These are phyloP conservation scores for Osmerus mordax DNA, from an alignment of 2,113 vertebrate species.

Conservation along the genomic window DNA sequence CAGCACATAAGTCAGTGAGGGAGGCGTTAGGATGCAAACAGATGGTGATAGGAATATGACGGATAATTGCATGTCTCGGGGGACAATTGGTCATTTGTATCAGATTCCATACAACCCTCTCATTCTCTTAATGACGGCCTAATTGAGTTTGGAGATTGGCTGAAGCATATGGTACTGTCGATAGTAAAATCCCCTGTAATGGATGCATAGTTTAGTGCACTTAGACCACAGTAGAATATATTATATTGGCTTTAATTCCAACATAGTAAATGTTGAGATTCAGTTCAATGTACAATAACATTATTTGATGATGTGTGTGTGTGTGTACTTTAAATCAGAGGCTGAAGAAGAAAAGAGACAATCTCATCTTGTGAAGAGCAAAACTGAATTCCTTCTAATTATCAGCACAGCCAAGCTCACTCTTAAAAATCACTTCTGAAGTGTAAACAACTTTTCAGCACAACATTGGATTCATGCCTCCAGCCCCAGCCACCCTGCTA, in stretches of 20 bases:
- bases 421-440: not conserved
- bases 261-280: not conserved
- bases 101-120: constrained; percentile 67
- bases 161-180: constrained; percentile 60
- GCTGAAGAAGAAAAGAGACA: not conserved
- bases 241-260: not conserved
- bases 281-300: not conserved
- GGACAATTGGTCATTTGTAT: constrained; percentile 69
- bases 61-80: constrained; percentile 68
- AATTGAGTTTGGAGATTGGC: constrained; percentile 65
- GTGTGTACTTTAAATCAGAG: not conserved
- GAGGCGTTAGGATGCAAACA: constrained; percentile 70
- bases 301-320: not conserved
- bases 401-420: no score
- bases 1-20: constrained; percentile 61
- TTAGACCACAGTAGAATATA: not conserved
- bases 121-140: constrained; percentile 70
- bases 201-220: constrained; percentile 24
- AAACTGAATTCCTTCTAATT: no score
- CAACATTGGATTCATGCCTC: not conserved
- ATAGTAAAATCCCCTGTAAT: constrained; percentile 29
- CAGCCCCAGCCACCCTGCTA: not conserved
- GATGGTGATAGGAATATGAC: constrained; percentile 70
- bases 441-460: not conserved
- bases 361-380: no score